phyloP scores from a whole-genome alignment of 2,888 invertebrate genomes.

The Andrena marginata region DNA sequence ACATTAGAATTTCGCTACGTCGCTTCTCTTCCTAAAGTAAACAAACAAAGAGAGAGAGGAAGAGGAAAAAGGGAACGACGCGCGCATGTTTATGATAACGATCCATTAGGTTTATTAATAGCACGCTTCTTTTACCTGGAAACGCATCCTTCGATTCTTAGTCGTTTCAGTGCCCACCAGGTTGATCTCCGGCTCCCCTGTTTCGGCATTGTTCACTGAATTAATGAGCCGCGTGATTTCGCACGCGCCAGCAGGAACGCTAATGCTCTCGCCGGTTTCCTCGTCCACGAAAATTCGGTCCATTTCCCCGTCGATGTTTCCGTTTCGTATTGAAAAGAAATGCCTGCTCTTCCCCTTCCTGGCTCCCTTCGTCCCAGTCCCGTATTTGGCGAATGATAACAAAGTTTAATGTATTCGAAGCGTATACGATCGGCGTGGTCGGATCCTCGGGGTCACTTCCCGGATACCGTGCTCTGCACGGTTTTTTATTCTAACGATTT shows the following conservation, averaged over 20 bases:
- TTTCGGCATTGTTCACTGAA: constrained; percentile 78
- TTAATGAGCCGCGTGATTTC: constrained; percentile 42
- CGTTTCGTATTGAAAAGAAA: neutral
- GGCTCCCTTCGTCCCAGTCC: constrained; percentile 9
- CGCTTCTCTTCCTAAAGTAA: no score
- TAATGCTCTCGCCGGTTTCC: constrained; percentile 80
- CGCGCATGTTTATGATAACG: no score
- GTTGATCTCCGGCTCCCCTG: constrained; percentile 80
- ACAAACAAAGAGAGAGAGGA: no score
- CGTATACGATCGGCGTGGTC: constrained; percentile 14
- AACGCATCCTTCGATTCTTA: constrained; percentile 73
- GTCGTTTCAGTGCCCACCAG: constrained; percentile 17
- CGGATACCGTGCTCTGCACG: constrained; percentile 69
- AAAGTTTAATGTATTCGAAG: constrained; percentile 44
- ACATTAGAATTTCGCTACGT: no score
- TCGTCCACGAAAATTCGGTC: constrained; percentile 76
- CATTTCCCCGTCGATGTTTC: constrained; percentile 56
- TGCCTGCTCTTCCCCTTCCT: constrained; percentile 1
- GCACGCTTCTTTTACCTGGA: constrained; percentile 73
- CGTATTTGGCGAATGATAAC: constrained; percentile 24
- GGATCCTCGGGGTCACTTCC: constrained; percentile 79
- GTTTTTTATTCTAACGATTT: constrained; percentile 60
- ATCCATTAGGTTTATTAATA: neutral
- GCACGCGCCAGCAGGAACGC: constrained; percentile 53
- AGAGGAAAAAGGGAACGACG: no score